Evolutionary conservation across 2,113 vertebrate species (phyloP), one percentile per base, ranked within the genome.

Genomic region (Hippocampus zosterae): DNA sequence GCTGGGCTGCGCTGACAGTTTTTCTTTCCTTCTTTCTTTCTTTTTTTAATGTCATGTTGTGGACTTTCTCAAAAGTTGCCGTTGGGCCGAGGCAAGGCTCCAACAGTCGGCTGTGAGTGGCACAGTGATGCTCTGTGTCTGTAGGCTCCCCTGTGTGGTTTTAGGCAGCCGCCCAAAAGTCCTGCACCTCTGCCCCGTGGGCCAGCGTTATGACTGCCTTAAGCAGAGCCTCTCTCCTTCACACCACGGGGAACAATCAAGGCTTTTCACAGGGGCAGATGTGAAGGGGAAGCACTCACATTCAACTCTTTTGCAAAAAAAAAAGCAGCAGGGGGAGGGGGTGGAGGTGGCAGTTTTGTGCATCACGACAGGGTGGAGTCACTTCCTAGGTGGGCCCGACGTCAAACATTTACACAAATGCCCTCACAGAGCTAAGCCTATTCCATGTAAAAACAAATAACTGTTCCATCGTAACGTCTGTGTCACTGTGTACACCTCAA

Each of bases 51-150:
- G 67, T 74, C 74, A 53, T 85, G 86, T 82, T 84, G 76, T 80
- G 74, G 80, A 80, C 75, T 80, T 86, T 84, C 85, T 87, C 77
- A 77, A 84, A 81, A 8, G 3, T 61, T 41, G 72, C 86, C 79
- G 82, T 81, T 85, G 84, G 80, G 76, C 84, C 67, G 60, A 69
- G 84, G 83, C 87, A 76, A 29, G 77, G 71, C 85, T 85, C 87
- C 83, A 84, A 72, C 79, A 77, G 77, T 52, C 57, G 74, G 48
- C 79, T 85, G 85, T 7, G 57, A 84, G 78, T 69, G 8, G 70
- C 83, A 91, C 88, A 91, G 87, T 87, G 89, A 89, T 88, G 87
- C 86, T 87, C 83, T 89, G 79, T 90, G 84, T 87, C 84, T 83
- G 70, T 64, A 76, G 70, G 88, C 80, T 86, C 78, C 81, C 81